phyloP scores from a whole-genome alignment of 2,888 invertebrate species.

The Yponomeuta sedellus region DNA sequence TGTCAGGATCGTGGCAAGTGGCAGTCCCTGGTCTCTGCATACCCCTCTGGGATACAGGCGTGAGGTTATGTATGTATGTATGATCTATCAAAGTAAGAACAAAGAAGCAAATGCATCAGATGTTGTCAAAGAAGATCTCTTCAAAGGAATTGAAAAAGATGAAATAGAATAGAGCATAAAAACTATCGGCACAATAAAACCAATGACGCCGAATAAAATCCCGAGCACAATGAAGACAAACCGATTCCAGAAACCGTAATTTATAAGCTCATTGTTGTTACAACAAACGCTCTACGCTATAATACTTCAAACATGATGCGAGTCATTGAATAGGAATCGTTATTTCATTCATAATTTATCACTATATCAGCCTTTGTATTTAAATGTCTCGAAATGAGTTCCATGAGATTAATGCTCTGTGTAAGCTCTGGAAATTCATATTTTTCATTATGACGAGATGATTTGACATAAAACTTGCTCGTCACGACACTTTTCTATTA shows the following conservation, averaged over 20 bases:
- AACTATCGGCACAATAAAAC: conserved; percentile 31
- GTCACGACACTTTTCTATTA: conserved; percentile 56
- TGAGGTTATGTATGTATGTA: too few relatives aligned
- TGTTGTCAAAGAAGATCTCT: conserved; percentile 38
- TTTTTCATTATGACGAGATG: conserved; percentile 57
- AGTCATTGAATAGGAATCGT: conserved; percentile 49
- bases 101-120: too few relatives aligned
- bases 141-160: not conserved
- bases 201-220: conserved; percentile 45
- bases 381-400: conserved; percentile 57
- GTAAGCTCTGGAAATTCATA: conserved; percentile 50
- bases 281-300: conserved; percentile 55
- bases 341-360: conserved; percentile 70
- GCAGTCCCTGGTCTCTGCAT: too few relatives aligned
- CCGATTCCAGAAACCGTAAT: conserved; percentile 58
- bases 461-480: conserved; percentile 60
- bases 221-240: conserved; percentile 39
- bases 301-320: conserved; percentile 49
- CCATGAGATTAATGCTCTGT: conserved; percentile 52
- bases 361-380: conserved; percentile 66
- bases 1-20: too few relatives aligned
- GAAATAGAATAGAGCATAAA: conserved; percentile 29
- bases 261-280: conserved; percentile 65
- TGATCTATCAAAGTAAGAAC: too few relatives aligned
- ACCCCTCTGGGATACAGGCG: too few relatives aligned